phyloP scores from a whole-genome alignment of 2,113 vertebrate species.

The Pseudopipra pipra region DNA sequence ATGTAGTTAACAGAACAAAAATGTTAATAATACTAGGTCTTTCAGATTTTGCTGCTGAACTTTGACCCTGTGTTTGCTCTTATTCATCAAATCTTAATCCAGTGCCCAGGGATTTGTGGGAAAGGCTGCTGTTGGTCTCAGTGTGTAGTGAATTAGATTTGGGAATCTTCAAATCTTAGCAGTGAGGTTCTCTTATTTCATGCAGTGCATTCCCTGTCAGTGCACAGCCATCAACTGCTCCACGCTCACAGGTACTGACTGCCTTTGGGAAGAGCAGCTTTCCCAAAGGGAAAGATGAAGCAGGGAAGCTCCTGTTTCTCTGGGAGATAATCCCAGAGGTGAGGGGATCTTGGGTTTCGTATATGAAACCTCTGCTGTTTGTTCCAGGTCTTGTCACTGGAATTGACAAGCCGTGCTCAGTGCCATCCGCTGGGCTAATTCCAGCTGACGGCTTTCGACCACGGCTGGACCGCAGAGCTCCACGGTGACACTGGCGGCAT shows the following conservation, averaged over 20 bases:
- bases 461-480: neutral
- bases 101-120: neutral
- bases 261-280: neutral
- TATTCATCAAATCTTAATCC: neutral
- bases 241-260: rapidly evolving
- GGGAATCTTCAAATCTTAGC: neutral
- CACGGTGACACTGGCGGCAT: neutral
- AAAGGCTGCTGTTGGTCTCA: neutral
- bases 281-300: neutral
- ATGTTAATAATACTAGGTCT: neutral
- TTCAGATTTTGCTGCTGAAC: neutral
- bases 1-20: neutral
- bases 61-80: neutral
- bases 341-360: neutral
- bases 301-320: neutral
- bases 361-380: neutral
- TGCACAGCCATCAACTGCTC: neutral
- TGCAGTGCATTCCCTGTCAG: rapidly evolving
- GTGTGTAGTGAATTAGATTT: neutral
- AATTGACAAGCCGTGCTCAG: neutral
- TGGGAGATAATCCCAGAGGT: neutral
- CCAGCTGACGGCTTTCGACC: neutral
- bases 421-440: neutral
- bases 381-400: neutral
- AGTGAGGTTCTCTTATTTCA: neutral